Evolutionary conservation across 2,113 vertebrate species (phyloP).

Genomic region (Turdus rufiventris): DNA sequence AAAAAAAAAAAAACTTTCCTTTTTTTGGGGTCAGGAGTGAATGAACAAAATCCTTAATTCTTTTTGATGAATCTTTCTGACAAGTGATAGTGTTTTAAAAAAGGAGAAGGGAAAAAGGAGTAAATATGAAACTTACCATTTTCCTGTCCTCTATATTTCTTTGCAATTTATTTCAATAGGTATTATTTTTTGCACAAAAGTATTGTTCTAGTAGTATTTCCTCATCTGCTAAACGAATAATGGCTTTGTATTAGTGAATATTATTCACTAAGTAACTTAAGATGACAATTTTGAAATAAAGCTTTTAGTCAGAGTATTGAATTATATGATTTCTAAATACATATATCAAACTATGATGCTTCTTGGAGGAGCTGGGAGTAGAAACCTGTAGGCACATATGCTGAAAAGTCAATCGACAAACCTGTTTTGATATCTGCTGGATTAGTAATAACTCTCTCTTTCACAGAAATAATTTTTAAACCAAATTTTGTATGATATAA

Average conservation of each 20-base stretch:
- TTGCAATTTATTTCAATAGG: neutral
- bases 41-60: neutral
- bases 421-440: neutral
- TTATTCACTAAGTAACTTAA: neutral
- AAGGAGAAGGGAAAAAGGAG: rapidly evolving
- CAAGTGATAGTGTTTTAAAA: neutral
- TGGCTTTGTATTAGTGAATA: neutral
- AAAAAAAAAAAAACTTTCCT: neutral
- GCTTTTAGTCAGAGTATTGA: neutral
- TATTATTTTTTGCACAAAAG: neutral
- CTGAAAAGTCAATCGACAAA: neutral
- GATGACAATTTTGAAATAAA: neutral
- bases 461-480: neutral
- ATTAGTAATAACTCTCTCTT: neutral
- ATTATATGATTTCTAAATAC: neutral
- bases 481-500: neutral
- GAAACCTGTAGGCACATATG: neutral
- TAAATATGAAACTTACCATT: neutral
- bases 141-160: neutral
- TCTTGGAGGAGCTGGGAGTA: neutral
- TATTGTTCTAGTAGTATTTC: neutral
- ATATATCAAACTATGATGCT: neutral
- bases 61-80: neutral
- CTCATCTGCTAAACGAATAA: neutral
- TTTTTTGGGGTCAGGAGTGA: neutral